A percentile compares a stretch with the other conserved stretches of the same genome.
Conservation (phyloP, 2,797 vertebrate genomes). For the Artibeus jamaicensis region DNA sequence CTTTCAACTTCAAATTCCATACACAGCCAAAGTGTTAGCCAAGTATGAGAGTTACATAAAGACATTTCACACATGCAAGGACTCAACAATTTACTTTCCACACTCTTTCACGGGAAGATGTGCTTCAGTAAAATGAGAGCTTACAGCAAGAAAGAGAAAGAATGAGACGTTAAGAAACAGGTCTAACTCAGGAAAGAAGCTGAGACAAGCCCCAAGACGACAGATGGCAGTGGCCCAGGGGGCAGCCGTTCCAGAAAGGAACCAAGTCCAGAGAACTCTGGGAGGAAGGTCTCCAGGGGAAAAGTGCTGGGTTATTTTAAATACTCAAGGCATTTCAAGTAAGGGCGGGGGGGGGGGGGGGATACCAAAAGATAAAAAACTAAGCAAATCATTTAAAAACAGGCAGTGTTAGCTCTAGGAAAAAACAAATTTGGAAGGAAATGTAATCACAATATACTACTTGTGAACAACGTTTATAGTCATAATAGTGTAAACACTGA, state of each 20-base stretch:
- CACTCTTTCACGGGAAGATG: neutral
- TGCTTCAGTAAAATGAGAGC: neutral
- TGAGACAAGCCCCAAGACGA: neutral
- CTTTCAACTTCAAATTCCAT: slow-evolving; percentile 20
- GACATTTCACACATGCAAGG: neutral
- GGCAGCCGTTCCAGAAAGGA: neutral
- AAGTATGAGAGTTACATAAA: neutral
- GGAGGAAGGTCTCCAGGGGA: neutral
- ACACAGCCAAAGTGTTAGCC: neutral
- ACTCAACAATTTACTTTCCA: neutral
- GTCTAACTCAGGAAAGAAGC: neutral
- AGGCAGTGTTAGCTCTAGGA: neutral
- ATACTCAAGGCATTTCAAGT: neutral
- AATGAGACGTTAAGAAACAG: neutral
- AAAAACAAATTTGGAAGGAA: slow-evolving; percentile 6
- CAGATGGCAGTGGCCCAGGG: neutral
- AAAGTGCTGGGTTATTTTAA: neutral
- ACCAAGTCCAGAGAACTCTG: neutral
- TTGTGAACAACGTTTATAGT: neutral
- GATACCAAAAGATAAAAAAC: neutral
- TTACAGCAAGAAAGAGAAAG: neutral
- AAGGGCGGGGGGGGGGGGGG: no score
- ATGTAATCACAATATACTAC: neutral
- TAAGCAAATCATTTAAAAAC: neutral
- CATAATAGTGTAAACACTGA: neutral